phyloP scores from a whole-genome alignment of 2,797 vertebrate genomes.

The Rousettus madagascariensis region DNA sequence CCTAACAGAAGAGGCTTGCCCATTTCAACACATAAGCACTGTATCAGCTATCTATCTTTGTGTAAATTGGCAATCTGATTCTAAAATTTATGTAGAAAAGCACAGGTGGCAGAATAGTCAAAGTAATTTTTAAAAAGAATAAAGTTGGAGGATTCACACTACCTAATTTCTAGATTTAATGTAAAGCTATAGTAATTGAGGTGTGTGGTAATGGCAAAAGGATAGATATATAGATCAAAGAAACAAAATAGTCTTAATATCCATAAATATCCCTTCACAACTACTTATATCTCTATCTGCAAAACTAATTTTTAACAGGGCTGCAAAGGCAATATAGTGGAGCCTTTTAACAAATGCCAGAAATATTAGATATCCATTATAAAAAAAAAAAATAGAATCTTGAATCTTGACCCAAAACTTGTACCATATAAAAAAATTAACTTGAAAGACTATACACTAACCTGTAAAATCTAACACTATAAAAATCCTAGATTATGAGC shows the following conservation, averaged over 20 bases:
- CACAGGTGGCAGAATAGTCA: not conserved
- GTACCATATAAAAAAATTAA: not conserved
- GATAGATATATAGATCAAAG: not conserved
- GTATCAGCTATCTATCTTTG: not conserved
- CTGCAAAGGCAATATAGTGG: not conserved
- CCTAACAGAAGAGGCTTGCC: not conserved
- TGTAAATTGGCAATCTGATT: not conserved
- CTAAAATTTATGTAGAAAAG: not conserved
- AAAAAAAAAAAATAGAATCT: not conserved
- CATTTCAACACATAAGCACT: not conserved
- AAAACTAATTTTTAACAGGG: not conserved
- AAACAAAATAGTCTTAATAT: not conserved
- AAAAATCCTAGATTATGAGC: not conserved
- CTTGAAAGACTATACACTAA: not conserved
- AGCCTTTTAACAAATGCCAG: not conserved
- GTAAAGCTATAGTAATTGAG: not conserved
- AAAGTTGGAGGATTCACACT: not conserved
- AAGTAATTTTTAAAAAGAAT: not conserved
- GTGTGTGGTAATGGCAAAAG: not conserved
- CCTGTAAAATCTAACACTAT: not conserved
- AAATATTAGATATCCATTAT: not conserved
- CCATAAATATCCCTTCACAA: not conserved
- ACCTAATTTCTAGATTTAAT: not conserved
- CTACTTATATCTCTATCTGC: not conserved
- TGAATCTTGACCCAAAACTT: not conserved